Evolutionary conservation across 1,140 invertebrate genomes (phyloP), one percentile per base, ranked within the genome.

Genomic region (Oedothorax gibbosus): DNA sequence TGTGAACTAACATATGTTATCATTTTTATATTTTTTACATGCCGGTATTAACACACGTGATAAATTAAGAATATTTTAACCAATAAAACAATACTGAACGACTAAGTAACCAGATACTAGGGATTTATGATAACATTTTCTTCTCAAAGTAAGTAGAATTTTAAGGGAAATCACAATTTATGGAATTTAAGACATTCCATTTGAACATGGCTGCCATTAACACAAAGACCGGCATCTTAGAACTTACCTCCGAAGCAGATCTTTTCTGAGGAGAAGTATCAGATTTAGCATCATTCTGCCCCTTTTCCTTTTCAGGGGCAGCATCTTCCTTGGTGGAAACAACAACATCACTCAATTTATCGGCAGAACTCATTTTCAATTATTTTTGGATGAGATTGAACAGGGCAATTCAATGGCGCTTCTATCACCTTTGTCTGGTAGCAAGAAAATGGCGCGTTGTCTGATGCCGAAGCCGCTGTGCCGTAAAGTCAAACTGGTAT

Each of bases 251-350:
- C 56, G 78, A 21, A 50, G 78, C 78, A 18, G 66, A 71, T 81
- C 78, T 81, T 71, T 81, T 81, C 62, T 81, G 78, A 50, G 78
- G 78, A 68, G 77, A 79, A 50, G 78, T 54, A 81, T 81, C 78
- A 53, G 65, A 71, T 71, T 81, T 81, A 54, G 20, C 77, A 71
- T 71, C 78, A 57, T 79, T 79, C 35, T 66, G 62, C 8, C 50
- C 64, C 18, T 79, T 79, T 66, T 79, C 77, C 54, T 81, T 81
- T n/a, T 81, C 78, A 35, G 78, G 5, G 18, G 60, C 20, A 71
- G 20, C n/a, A 12, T 81, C 78, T n/a, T 81, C 78, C 50, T 81
- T 81, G 50, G 65, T 12, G 54, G 69, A 54, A 71, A 81, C 78
- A 81, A 68, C 35, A 60, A 81, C 78, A 71, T 71, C 78, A 71